Percentiles rank a stretch among this genome's conserved stretches.
phyloP scores from a whole-genome alignment of 2,797 vertebrate species.

The Tapera naevia region DNA sequence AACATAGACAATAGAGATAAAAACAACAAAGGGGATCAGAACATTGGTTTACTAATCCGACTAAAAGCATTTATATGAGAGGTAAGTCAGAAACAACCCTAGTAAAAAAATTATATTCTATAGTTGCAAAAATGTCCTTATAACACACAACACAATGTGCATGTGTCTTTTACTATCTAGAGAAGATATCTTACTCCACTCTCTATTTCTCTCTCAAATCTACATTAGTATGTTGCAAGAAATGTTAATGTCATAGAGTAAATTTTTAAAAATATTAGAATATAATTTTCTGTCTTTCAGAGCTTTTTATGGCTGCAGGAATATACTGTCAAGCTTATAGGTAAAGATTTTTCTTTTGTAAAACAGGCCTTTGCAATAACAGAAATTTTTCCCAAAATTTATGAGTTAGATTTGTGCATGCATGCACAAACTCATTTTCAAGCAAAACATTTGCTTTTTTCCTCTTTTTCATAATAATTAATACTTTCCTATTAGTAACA shows the following conservation, averaged over 20 bases:
- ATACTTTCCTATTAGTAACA: neutral
- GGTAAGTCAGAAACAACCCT: neutral
- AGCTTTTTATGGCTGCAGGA: neutral
- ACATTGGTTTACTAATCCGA: neutral
- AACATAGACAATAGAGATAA: neutral
- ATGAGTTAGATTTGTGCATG: neutral
- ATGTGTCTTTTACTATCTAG: neutral
- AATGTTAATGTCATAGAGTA: neutral
- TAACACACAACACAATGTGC: neutral
- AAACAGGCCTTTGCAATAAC: neutral
- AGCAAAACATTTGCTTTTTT: neutral
- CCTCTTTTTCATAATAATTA: neutral
- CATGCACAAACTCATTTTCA: neutral
- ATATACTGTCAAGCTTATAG: neutral
- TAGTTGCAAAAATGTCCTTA: neutral
- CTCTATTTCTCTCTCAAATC: neutral
- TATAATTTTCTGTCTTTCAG: neutral
- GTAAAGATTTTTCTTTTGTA: neutral
- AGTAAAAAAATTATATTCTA: neutral
- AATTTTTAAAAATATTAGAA: neutral
- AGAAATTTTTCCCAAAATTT: neutral
- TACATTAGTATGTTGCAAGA: neutral
- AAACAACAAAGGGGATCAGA: constrained; percentile 17
- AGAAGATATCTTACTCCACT: neutral
- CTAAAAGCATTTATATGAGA: neutral